Conservation (phyloP, 2,888 invertebrate genomes). For the Eilema sororculum region DNA sequence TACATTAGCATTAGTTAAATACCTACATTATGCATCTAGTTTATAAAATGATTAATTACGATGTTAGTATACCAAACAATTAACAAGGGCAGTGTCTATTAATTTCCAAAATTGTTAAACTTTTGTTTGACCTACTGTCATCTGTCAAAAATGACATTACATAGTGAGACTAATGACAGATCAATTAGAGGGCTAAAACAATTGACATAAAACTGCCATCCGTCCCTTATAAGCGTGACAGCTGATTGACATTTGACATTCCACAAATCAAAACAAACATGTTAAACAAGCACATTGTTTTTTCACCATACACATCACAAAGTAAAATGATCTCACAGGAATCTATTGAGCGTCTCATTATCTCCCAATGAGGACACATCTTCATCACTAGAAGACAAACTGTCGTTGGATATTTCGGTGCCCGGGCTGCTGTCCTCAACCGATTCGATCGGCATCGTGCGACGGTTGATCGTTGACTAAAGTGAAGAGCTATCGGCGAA, state of each 20-base stretch:
- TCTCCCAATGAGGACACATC: slow-evolving; percentile 24
- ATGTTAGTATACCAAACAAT: not conserved
- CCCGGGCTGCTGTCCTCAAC: slow-evolving; percentile 40
- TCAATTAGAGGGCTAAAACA: not conserved
- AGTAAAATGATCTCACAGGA: slow-evolving; percentile 65
- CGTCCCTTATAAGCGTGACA: slow-evolving; percentile 33
- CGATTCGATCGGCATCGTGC: slow-evolving; percentile 61
- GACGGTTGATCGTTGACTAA: slow-evolving; percentile 65
- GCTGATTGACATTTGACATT: slow-evolving; percentile 38
- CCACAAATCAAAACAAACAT: slow-evolving; percentile 32
- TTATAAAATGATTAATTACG: not conserved
- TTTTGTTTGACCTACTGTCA: not conserved
- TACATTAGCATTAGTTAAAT: no score
- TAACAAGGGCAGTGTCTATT: not conserved
- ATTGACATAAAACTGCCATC: not conserved
- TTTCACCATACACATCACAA: slow-evolving; percentile 42
- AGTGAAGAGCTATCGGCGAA: slow-evolving; percentile 54
- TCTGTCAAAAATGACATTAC: not conserved
- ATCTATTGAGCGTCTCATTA: slow-evolving; percentile 51
- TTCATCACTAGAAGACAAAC: slow-evolving; percentile 63
- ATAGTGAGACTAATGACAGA: not conserved
- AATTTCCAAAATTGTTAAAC: not conserved
- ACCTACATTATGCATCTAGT: not conserved
- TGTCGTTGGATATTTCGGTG: slow-evolving; percentile 74
- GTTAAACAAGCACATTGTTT: slow-evolving; percentile 39